Evolutionary conservation across 2,113 vertebrate genomes (phyloP).

Genomic region (Pampusana beccarii): DNA sequence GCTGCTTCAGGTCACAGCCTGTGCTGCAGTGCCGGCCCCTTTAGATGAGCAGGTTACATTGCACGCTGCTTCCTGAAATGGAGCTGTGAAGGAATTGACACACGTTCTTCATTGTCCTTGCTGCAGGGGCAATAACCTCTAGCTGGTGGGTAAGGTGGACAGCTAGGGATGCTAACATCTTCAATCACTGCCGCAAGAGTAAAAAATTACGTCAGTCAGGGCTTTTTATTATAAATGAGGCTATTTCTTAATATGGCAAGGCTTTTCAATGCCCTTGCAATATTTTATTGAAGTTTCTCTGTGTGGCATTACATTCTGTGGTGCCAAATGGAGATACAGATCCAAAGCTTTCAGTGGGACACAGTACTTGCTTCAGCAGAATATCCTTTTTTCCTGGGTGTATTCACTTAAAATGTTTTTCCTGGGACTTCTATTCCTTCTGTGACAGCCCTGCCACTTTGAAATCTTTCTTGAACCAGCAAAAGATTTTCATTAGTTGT

Average conservation of each 20-base stretch:
- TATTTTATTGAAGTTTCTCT: neutral
- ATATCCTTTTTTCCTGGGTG: neutral
- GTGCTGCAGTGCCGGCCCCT: neutral
- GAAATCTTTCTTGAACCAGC: conserved; percentile 20
- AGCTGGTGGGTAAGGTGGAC: neutral
- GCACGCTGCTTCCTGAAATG: neutral
- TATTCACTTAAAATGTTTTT: neutral
- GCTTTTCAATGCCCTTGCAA: conserved; percentile 8
- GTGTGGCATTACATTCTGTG: neutral
- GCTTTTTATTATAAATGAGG: neutral
- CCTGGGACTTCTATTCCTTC: neutral
- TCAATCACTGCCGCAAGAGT: neutral
- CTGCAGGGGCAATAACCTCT: conserved; percentile 12
- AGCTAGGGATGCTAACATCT: neutral
- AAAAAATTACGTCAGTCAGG: neutral
- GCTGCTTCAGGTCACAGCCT: neutral
- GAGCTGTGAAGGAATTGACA: neutral
- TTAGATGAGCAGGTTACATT: neutral
- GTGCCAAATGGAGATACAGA: neutral
- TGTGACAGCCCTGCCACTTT: neutral
- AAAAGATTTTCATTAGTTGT: neutral
- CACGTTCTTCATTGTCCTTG: neutral
- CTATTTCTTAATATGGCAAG: conserved; percentile 9
- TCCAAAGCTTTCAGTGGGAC: neutral
- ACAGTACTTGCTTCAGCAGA: neutral